Evolutionary conservation across 2,888 invertebrate species (phyloP).

Genomic region (Epistrophella euchroma): DNA sequence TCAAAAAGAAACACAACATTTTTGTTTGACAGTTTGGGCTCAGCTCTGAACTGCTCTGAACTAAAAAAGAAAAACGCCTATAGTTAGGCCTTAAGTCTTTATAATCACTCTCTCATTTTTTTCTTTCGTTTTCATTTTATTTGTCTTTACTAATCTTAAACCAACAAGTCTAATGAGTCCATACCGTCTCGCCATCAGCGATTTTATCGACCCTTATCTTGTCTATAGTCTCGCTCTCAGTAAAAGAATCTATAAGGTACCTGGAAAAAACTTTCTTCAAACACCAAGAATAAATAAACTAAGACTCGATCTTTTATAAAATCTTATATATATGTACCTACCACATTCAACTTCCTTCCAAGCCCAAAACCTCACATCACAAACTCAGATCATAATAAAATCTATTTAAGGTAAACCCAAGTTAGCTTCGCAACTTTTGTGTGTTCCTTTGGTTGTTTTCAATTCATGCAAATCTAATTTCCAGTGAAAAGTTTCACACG

Average conservation of each 20-base stretch:
- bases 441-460: neutral
- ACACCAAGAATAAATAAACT: neutral
- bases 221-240: neutral
- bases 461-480: slow-evolving; percentile 26
- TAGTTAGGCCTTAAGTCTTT: too few relatives aligned
- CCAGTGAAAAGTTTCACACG: slow-evolving; percentile 2
- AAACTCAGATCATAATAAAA: slow-evolving; percentile 1
- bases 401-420: neutral
- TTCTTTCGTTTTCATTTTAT: neutral
- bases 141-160: neutral
- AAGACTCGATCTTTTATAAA: neutral
- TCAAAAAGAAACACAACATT: too few relatives aligned
- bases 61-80: too few relatives aligned
- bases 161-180: neutral
- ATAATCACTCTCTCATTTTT: too few relatives aligned
- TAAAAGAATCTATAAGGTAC: neutral
- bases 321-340: neutral
- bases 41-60: too few relatives aligned
- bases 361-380: neutral
- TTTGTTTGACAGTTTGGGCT: too few relatives aligned
- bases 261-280: neutral
- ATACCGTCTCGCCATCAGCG: neutral
- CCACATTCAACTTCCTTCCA: neutral
- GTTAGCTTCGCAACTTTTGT: neutral
- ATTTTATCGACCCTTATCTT: neutral